phyloP scores from a whole-genome alignment of 2,797 vertebrate genomes.

The Xerus rutilus region DNA sequence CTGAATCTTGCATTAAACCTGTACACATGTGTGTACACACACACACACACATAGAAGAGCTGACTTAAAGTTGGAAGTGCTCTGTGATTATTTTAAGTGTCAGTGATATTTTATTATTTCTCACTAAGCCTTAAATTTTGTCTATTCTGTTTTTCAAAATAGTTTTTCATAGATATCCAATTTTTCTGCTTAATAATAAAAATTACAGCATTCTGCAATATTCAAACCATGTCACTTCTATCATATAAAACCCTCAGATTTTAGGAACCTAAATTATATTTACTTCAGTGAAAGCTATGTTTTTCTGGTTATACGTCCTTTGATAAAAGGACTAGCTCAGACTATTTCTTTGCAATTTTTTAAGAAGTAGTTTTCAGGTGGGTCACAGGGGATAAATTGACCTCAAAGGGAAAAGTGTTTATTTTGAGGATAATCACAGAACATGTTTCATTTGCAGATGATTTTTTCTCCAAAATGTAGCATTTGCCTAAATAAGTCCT shows the following conservation, averaged over 20 bases:
- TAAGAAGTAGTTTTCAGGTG: neutral
- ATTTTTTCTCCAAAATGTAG: constrained; percentile 8
- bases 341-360: neutral
- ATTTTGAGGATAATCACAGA: neutral
- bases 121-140: constrained; percentile 33
- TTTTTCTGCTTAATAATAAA: constrained; percentile 77
- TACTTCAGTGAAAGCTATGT: neutral
- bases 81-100: constrained; percentile 18
- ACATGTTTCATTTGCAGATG: neutral
- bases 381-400: neutral
- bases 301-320: neutral
- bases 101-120: constrained; percentile 63
- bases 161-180: constrained; percentile 66
- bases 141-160: constrained; percentile 51
- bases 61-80: neutral
- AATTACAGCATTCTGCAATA: constrained; percentile 62
- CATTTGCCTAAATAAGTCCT: neutral
- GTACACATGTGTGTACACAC: fast-evolving
- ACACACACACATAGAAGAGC: neutral
- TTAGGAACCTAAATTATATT: constrained; percentile 59
- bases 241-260: neutral
- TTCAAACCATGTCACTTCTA: constrained; percentile 24
- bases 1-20: constrained; percentile 11
- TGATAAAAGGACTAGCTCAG: neutral
- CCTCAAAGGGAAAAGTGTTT: constrained; percentile 16